These are phyloP conservation scores for Spermophilus dauricus DNA, from an alignment of 2,113 vertebrate genomes.

Conservation along the genomic window DNA sequence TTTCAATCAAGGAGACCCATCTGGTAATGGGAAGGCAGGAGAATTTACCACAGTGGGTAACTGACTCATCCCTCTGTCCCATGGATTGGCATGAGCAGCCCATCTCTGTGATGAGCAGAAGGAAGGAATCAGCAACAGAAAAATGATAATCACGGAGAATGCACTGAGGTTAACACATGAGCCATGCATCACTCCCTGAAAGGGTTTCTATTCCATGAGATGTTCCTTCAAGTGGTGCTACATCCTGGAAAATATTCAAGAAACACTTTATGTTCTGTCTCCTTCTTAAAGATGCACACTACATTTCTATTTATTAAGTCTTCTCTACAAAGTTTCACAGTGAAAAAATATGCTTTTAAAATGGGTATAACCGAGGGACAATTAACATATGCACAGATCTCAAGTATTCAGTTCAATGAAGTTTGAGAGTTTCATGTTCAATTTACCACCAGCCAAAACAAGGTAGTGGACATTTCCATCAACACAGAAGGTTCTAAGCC, in stretches of 20 bases:
- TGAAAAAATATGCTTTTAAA: constrained; percentile 1
- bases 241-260: neutral
- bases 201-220: neutral
- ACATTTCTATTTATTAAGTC: neutral
- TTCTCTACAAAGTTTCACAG: neutral
- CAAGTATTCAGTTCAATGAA: neutral
- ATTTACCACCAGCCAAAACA: neutral
- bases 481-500: neutral
- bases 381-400: neutral
- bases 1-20: too few species aligned
- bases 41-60: neutral
- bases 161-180: neutral
- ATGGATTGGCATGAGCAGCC: neutral
- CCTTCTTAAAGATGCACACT: neutral
- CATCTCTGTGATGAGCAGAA: neutral
- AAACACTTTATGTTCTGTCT: neutral
- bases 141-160: neutral
- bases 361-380: neutral
- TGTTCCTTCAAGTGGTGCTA: neutral
- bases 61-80: neutral
- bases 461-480: neutral
- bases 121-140: neutral
- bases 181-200: neutral
- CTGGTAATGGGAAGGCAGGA: neutral
- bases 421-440: neutral